These are phyloP conservation scores for Copidosoma aretas DNA, from an alignment of 2,888 invertebrate genomes.

Conservation along the genomic window DNA sequence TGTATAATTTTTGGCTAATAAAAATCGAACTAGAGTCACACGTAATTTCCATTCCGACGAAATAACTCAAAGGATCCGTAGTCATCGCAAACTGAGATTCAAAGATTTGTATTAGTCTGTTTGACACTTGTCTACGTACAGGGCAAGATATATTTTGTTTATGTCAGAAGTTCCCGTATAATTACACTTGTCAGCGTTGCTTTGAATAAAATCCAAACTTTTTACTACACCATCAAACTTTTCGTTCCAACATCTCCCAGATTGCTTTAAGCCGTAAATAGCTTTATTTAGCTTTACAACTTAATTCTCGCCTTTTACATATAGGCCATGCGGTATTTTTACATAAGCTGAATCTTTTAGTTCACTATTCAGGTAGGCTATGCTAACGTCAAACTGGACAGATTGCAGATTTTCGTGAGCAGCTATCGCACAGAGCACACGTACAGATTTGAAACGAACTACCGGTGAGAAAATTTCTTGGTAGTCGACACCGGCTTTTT, in stretches of 20 bases:
- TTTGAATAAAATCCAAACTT: neutral
- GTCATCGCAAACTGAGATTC: conserved; percentile 19
- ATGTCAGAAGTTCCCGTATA: neutral
- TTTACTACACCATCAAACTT: neutral
- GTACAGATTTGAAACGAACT: conserved; percentile 21
- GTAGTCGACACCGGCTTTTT: neutral
- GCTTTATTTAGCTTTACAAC: conserved; percentile 30
- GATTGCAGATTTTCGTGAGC: conserved; percentile 1
- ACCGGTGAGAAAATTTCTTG: neutral
- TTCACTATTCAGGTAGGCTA: conserved; percentile 33
- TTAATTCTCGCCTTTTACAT: conserved; percentile 10
- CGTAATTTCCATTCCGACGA: conserved; percentile 22
- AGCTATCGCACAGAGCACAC: conserved; percentile 22
- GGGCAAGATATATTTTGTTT: conserved; percentile 3
- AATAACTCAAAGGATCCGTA: neutral
- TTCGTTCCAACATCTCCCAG: neutral
- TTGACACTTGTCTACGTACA: conserved; percentile 22
- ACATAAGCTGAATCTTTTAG: conserved; percentile 4
- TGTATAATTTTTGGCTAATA: conserved; percentile 1
- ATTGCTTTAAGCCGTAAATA: neutral
- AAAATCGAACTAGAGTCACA: conserved; percentile 11
- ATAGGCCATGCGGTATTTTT: conserved; percentile 26
- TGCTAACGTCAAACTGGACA: conserved; percentile 30
- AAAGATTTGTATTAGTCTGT: conserved; percentile 7
- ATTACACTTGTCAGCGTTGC: conserved; percentile 2